Base-by-base conservation (phyloP, 1,140 invertebrate species). In the Panagrolaimus sp. region DNA sequence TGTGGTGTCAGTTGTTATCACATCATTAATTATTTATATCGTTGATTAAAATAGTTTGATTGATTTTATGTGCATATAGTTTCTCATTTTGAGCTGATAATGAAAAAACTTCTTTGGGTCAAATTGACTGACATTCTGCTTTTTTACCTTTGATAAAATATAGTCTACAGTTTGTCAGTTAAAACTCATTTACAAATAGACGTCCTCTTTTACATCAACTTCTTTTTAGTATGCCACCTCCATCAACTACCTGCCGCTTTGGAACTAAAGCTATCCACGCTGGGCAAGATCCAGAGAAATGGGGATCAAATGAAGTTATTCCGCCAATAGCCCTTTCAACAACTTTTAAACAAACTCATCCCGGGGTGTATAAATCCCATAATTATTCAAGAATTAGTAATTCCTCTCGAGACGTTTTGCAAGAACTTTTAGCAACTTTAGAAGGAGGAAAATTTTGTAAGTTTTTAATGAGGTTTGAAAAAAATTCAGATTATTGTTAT, bases 321-420 rank as follows among this genome's bases (percentile, higher is more conserved):
- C 89, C 93, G n/a, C 93, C 92, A 1, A 90, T 98, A 75, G 90
- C 91, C 5, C 87, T 91, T 78, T 89, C 94, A 0, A 94, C 96
- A 12, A 98, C 95, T 63, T 99, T 92, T 84, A 91, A 92, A 81
- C 95, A 98, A 84, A 87, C 88, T 76, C 89, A 85, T 32, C 94
- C 94, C 12, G 91, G 87, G 21, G 84, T 92, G 82, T 88, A 90
- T 74, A 87, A 87, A 64, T 91, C 91, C 10, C 67, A 75, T 24
- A 72, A 74, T 32, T 76, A 76, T 26, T 67, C 69, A 86, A 71
- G 80, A 94, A 91, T 89, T 90, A 32, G 93, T 17, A 99, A 99
- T 86, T 95, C 96, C 46, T 93, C 92, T 0, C 87, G 96, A 76
- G 89, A 90, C 75, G 89, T 90, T 62, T 85, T 98, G 58, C 93